Base-by-base conservation (phyloP, 2,113 vertebrate species). In the Mionectes macconnelli region DNA sequence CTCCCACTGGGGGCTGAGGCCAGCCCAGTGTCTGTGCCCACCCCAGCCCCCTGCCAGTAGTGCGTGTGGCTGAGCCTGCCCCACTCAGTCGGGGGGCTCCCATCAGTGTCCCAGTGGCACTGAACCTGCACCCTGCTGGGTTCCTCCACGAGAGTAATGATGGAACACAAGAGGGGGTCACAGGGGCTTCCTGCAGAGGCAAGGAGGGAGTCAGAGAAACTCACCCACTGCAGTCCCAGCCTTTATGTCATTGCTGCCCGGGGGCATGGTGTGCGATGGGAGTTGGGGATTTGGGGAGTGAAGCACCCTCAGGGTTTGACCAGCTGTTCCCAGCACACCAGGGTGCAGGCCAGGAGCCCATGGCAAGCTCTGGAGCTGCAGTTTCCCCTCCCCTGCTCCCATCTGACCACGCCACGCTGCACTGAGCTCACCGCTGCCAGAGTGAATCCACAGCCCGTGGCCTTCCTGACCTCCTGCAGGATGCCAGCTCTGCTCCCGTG, bases 41-140 rank as follows among this genome's bases (percentile, higher is more conserved):
- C 47, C 24, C 17, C 1, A 6, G 27, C n/a, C 60, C 24, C 39
- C 2, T 24, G 24, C 2, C 63, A 55, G 21, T 0, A 0, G 22
- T 5, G 25, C 16, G 23, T 49, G 19, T n/a, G n/a, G 56, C 75
- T 63, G 35, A 59, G 62, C 40, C 73, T 10, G 16, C 25, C 39
- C 62, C 35, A 1, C 57, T 16, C 24, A 1, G 9, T 11, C 31
- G 6, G 40, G 25, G 68, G 49, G 28, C 1, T 35, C 92, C 79
- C 30, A 22, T 13, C 50, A 2, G 35, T 4, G 47, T 40, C 63
- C 24, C 2, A 2, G 3, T 4, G 50, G 50, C 52, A 20, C 17
- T 2, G 1, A 30, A 1, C 56, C 20, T 15, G 12, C 31, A 9
- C 33, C 66, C 44, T 63, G 21, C 31, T 11, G 6, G 57, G 50